Conservation (phyloP, 2,888 invertebrate species). For the Aradus depressus region DNA sequence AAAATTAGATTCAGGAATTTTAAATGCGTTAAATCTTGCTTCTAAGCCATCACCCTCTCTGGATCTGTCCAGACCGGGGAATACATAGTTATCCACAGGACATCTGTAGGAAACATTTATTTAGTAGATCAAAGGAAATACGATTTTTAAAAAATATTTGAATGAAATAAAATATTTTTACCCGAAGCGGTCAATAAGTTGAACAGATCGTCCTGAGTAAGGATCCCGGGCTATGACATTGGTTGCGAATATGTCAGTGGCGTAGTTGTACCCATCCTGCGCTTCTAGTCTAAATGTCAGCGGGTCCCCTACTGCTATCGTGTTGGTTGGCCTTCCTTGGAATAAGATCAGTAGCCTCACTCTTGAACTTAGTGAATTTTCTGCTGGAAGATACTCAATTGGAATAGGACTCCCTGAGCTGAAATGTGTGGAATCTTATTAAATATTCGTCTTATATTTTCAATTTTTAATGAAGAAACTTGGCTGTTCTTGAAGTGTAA, state of each 20-base stretch:
- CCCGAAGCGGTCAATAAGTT: conserved; percentile 82
- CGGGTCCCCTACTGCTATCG: conserved; percentile 86
- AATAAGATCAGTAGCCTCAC: conserved; percentile 76
- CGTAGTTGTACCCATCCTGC: conserved; percentile 78
- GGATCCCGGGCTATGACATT: conserved; percentile 88
- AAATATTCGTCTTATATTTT: too few relatives aligned
- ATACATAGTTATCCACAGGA: conserved; percentile 82
- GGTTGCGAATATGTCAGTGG: conserved; percentile 82
- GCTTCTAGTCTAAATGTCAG: conserved; percentile 79
- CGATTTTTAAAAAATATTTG: neutral
- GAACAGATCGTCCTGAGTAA: conserved; percentile 79
- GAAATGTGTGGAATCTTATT: conserved; percentile 26
- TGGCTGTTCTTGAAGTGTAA: neutral
- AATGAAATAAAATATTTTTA: conserved; percentile 35
- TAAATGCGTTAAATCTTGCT: conserved; percentile 86
- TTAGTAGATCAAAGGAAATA: too few relatives aligned
- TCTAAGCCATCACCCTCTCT: conserved; percentile 77
- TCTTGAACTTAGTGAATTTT: conserved; percentile 79
- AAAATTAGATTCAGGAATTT: conserved; percentile 89
- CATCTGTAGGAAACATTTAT: conserved; percentile 57
- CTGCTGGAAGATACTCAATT: conserved; percentile 83
- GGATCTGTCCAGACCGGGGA: conserved; percentile 78
- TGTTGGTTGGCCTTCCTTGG: conserved; percentile 82
- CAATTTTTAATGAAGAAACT: too few relatives aligned
- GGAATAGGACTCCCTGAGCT: conserved; percentile 86